Conservation (phyloP, 2,888 invertebrate species). For the Cantharis lateralis region DNA sequence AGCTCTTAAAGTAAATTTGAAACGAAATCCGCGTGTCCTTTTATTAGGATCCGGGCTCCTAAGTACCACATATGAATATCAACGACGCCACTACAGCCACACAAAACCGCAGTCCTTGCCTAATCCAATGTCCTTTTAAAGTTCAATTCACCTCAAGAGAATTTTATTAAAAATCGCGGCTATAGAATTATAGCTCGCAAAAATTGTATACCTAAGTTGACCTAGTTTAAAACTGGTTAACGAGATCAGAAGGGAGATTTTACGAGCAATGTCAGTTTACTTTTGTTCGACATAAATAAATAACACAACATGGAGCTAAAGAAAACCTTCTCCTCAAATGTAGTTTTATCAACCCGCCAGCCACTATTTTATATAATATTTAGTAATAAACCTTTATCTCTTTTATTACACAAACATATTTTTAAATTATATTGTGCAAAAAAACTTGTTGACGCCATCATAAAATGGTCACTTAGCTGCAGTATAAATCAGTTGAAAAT, state of each 20-base stretch:
- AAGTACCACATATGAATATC: slow-evolving; percentile 10
- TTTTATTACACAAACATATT: not conserved
- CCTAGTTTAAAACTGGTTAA: not conserved
- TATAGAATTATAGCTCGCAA: not conserved
- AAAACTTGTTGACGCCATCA: not conserved
- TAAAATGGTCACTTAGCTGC: not conserved
- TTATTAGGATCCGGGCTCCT: not conserved
- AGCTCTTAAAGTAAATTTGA: not conserved
- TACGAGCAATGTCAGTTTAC: not conserved
- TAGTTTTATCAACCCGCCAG: not conserved
- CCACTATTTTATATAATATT: not conserved
- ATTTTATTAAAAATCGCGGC: not conserved
- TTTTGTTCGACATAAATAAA: not conserved
- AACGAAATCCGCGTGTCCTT: slow-evolving; percentile 2
- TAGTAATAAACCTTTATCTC: not conserved
- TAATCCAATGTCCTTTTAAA: slow-evolving; percentile 4
- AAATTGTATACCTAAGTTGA: not conserved
- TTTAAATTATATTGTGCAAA: not conserved
- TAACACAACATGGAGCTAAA: not conserved
- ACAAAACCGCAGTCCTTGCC: slow-evolving; percentile 6
- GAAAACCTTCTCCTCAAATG: not conserved
- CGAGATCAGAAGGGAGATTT: not conserved
- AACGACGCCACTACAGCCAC: slow-evolving; percentile 6
- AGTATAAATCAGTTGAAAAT: not conserved
- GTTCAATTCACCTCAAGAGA: not conserved